A percentile compares a stretch with the other conserved stretches of the same genome.
Evolutionary conservation across 2,888 invertebrate genomes (phyloP).

Genomic region (Drosophila vallismaia): DNA sequence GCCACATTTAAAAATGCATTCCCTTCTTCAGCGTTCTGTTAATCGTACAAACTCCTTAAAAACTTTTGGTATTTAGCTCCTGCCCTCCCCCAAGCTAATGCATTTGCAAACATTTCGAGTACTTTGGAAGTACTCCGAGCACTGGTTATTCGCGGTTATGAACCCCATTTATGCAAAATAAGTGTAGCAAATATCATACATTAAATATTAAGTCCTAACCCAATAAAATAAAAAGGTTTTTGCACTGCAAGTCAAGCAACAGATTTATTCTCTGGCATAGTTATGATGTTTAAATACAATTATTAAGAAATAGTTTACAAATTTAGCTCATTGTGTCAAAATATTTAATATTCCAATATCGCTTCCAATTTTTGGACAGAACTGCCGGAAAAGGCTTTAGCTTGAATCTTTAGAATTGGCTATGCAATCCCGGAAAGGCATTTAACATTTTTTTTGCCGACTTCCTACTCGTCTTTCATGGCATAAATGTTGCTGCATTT

Average conservation of each 20-base stretch:
- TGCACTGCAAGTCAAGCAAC: too few species aligned
- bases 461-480: constrained; percentile 35
- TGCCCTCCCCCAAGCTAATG: constrained; percentile 9
- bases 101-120: constrained; percentile 2
- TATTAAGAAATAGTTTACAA: neutral
- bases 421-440: constrained; percentile 47
- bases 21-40: constrained; percentile 5
- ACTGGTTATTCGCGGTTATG: neutral
- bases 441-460: constrained; percentile 56
- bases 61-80: constrained; percentile 5
- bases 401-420: constrained; percentile 5
- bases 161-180: neutral
- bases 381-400: neutral
- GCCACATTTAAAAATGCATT: constrained; percentile 57
- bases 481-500: constrained; percentile 71
- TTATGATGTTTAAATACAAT: too few species aligned
- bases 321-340: neutral
- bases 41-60: neutral
- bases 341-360: neutral
- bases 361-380: neutral
- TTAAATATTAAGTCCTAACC: neutral
- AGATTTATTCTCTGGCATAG: too few species aligned
- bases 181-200: neutral
- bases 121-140: neutral
- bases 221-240: too few species aligned